Base-by-base conservation (phyloP, 2,888 invertebrate species). In the Thalpophila matura region DNA sequence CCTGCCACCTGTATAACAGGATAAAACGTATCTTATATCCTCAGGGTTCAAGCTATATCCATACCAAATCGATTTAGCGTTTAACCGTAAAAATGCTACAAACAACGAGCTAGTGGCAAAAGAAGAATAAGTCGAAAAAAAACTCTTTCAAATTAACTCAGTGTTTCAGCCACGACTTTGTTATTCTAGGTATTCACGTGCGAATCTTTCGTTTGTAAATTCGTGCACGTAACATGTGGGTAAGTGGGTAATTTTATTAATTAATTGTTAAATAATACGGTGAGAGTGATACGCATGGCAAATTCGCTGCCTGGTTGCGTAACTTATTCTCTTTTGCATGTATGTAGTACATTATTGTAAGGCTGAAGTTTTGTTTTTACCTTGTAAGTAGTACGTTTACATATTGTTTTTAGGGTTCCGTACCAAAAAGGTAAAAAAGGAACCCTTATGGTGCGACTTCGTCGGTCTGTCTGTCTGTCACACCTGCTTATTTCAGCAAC, bases 191-290 rank as follows among this genome's bases (percentile, higher is more conserved):
- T 38, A 55, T 65, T 50, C 22, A 9, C 22, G 12, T 65, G 14
- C 40, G 31, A 37, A n/a, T n/a, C n/a, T 50, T 66, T 57, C 43
- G 29, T 61, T 68, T 61, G 66, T 42, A 58, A 60, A 67, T 75
- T 60, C 35, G 24, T 12, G 38, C 60, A 65, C 67, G 73, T 73
- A 73, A 70, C 60, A 58, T 54, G 51, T 59, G 24, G 38, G 64
- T 54, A 49, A 67, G 75, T 69, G 50, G 40, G 72, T 70, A 75
- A 73, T 62, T 75, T 78, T 73, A 67, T 69, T 67, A 73, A 78
- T 72, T 77, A 73, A 69, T 71, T 73, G 78, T 72, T 77, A 65
- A 75, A 78, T 78, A 77, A 64, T 63, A 63, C 61, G 43, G 68
- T 45, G 72, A 77, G 77, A 75, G 72, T 47, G 68, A 59, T 57